Conservation (phyloP, 2,797 vertebrate species). For the Amblyraja radiata region DNA sequence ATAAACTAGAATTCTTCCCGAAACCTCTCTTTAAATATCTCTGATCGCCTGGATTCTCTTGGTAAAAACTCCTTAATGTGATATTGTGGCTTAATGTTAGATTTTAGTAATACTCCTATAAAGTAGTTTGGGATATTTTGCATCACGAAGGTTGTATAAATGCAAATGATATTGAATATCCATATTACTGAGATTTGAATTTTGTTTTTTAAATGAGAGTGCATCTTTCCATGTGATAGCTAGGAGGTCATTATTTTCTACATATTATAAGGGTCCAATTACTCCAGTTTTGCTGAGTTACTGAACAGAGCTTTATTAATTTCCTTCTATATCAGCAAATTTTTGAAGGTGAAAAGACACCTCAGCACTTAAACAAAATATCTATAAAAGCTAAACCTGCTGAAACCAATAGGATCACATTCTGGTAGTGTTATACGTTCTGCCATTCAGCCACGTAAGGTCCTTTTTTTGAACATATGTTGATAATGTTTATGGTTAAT, state of each 20-base stretch:
- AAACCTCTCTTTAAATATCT: background rate
- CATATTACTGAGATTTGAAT: background rate
- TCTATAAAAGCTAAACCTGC: background rate
- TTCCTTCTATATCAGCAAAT: background rate
- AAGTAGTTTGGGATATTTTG: background rate
- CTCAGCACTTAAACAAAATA: background rate
- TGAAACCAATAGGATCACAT: constrained; percentile 15
- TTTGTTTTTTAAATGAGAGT: background rate
- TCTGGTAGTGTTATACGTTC: background rate
- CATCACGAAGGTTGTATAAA: background rate
- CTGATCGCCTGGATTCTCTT: too few species aligned
- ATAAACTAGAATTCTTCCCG: background rate
- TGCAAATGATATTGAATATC: background rate
- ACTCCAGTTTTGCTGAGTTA: background rate
- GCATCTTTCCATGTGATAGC: background rate
- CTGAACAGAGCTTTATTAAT: background rate
- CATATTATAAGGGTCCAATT: background rate
- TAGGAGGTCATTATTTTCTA: background rate
- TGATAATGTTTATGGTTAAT: background rate
- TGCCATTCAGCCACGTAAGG: background rate
- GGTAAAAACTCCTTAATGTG: background rate
- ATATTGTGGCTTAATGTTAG: background rate
- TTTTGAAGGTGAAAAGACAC: background rate
- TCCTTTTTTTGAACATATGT: background rate
- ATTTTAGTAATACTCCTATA: background rate